Conservation (phyloP, 2,888 invertebrate genomes). For the Zaprionus lineosus region DNA sequence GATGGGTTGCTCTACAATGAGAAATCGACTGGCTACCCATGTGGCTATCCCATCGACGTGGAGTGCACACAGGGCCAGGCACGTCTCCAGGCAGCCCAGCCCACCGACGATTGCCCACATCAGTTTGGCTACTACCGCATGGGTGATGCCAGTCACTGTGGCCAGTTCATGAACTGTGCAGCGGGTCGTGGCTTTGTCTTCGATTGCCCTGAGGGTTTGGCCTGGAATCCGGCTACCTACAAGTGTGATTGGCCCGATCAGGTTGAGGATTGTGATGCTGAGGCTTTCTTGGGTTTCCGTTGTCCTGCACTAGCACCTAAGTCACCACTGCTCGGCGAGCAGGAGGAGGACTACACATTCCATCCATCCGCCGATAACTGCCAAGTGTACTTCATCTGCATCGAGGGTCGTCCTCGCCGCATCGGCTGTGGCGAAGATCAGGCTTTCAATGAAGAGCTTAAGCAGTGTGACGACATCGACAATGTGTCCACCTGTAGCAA, state of each 20-base stretch:
- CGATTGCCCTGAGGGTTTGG: slow-evolving; percentile 92
- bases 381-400: slow-evolving; percentile 91
- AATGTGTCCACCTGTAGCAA: slow-evolving; percentile 89
- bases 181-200: slow-evolving; percentile 89
- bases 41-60: slow-evolving; percentile 92
- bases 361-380: slow-evolving; percentile 86
- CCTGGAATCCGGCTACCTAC: slow-evolving; percentile 88
- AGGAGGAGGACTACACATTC: slow-evolving; percentile 83
- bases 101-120: slow-evolving; percentile 91
- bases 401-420: slow-evolving; percentile 88
- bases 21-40: slow-evolving; percentile 88
- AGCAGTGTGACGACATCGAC: slow-evolving; percentile 89
- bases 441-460: slow-evolving; percentile 89
- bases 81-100: slow-evolving; percentile 84
- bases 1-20: slow-evolving; percentile 92
- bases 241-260: slow-evolving; percentile 95
- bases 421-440: slow-evolving; percentile 89
- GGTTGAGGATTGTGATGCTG: slow-evolving; percentile 90
- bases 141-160: slow-evolving; percentile 88
- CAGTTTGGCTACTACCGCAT: slow-evolving; percentile 91
- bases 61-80: slow-evolving; percentile 88
- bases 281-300: slow-evolving; percentile 89
- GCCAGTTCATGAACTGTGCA: slow-evolving; percentile 91
- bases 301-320: slow-evolving; percentile 86
- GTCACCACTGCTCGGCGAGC: slow-evolving; percentile 81